Conservation (phyloP, 2,797 vertebrate species). For the Champsocephalus gunnari region DNA sequence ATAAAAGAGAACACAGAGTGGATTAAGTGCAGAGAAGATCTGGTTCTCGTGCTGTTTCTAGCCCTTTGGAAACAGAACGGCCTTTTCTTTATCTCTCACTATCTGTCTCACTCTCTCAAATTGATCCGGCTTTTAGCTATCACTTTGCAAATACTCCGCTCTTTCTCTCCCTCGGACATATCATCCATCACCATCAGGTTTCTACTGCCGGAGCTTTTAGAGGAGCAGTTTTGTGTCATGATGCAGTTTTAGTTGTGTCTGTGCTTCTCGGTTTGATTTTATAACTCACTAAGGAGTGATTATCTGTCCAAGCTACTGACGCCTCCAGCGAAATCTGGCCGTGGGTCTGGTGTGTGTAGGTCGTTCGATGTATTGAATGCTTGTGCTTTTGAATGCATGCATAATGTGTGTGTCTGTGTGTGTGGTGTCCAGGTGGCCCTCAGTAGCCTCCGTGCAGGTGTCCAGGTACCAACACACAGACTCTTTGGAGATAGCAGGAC, state of each 20-base stretch:
- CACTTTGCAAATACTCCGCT: slow-evolving; percentile 9
- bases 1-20: slow-evolving; percentile 4
- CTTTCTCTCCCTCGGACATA: not conserved
- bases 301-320: not conserved
- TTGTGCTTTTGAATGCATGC: slow-evolving; percentile 8
- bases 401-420: slow-evolving; percentile 17
- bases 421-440: slow-evolving; percentile 55
- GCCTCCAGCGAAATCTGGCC: not conserved
- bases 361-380: not conserved
- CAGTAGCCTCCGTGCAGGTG: slow-evolving; percentile 35
- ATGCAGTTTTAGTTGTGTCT: not conserved
- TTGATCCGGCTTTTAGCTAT: slow-evolving; percentile 37
- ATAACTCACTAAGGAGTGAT: not conserved
- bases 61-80: not conserved
- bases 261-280: not conserved
- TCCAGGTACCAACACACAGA: slow-evolving; percentile 34
- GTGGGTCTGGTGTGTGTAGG: slow-evolving; percentile 7
- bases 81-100: not conserved
- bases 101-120: not conserved
- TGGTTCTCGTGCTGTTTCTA: not conserved
- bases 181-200: not conserved
- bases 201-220: slow-evolving; percentile 12
- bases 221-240: slow-evolving; percentile 18
- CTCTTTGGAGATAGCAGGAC: slow-evolving; percentile 21
- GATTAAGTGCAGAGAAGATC: not conserved